Evolutionary conservation across 2,888 invertebrate species (phyloP).

Genomic region (Oeneis ivallda): DNA sequence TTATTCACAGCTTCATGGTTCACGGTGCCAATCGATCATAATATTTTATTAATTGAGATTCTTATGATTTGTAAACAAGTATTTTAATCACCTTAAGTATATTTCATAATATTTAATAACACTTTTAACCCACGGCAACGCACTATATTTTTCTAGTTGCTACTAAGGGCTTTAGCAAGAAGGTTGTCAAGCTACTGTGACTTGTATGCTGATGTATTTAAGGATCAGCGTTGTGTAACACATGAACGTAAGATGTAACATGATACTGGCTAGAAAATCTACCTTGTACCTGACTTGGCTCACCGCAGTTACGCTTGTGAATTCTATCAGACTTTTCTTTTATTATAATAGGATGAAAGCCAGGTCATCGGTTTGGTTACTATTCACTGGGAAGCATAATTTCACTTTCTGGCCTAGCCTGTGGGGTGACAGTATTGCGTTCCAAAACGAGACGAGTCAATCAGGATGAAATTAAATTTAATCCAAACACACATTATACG

Average conservation of each 20-base stretch:
- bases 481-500: no score
- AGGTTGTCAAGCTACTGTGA: constrained; percentile 1
- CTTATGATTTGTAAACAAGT: neutral
- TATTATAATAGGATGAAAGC: no score
- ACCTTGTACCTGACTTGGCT: neutral
- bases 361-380: no score
- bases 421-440: no score
- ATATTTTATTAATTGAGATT: constrained; percentile 4
- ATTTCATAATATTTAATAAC: constrained; percentile 5
- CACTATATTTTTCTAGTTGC: neutral
- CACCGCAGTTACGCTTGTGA: neutral
- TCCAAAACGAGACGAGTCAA: no score
- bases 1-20: neutral
- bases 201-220: neutral
- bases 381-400: no score
- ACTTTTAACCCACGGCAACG: neutral
- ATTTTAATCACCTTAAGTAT: neutral
- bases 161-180: neutral
- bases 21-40: constrained; percentile 2
- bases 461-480: no score
- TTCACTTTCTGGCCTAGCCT: no score
- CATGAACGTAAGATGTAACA: neutral
- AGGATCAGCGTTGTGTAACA: neutral
- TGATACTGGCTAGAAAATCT: neutral
- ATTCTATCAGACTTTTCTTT: neutral